Evolutionary conservation across 2,888 invertebrate species (phyloP), one percentile per base, ranked within the genome.

Genomic region (Encarsia formosa): DNA sequence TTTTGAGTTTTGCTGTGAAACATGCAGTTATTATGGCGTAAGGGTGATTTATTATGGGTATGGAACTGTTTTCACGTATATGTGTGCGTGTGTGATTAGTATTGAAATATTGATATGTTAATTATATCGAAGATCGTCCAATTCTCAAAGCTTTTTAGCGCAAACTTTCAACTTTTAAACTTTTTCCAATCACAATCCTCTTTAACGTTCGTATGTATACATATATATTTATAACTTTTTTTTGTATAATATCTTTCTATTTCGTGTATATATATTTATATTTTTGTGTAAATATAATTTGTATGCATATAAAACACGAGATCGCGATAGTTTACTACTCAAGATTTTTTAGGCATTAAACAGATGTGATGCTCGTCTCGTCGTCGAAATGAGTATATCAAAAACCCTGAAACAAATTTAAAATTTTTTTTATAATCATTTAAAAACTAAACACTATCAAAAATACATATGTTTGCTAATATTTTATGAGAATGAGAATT

Each of bases 231-330:
- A 47, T 54, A 31, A 39, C 16, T 44, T 54, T 18, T 54, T 24
- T 49, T 52, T 52, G 32, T 55, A 47, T 50, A 50, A 45, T 18
- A 46, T 51, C 18, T 56, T 11, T 42, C 26, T 16, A 29, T 34
- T 44, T 23, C 11, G 16, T 50, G 44, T 49, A 38, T 49, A 50
- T 39, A 47, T 8, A 52, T 51, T 26, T 34, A 34, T 39, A 15
- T 24, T 29, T 38, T 9, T 45, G 38, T 53, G 41, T 50, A 52
- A 39, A 57, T 47, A 52, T 51, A 52, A 31, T 47, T 40, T 53
- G 53, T 53, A 52, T 42, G 41, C 29, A 45, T 54, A 54, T 54
- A 57, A 57, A 57, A 57, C 45, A 51, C 37, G 49, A 57, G 35
- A 49, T 54, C 51, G 37, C 44, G 41, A 29, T 18, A 49, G 18